phyloP scores from a whole-genome alignment of 35 echinoderm and acorn worm species.

The Amphiura filiformis region DNA sequence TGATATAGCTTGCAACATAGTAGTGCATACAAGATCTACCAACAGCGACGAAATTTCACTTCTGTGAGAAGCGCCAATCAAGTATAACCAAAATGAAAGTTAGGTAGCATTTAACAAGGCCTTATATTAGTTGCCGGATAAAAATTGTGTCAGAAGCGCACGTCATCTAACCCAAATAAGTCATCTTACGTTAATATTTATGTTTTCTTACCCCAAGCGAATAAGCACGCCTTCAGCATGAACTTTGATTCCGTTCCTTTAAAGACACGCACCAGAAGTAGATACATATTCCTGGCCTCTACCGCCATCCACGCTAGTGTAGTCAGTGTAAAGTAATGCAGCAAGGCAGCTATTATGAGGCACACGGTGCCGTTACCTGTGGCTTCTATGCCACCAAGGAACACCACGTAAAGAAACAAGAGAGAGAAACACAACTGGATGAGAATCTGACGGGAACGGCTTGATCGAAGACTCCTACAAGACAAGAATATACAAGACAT shows the following conservation, averaged over 20 bases:
- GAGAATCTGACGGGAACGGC: slow-evolving; percentile 71
- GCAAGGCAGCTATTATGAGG: slow-evolving; percentile 50
- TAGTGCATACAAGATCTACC: too few relatives aligned
- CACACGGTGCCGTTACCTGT: slow-evolving; percentile 4
- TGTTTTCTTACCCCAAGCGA: slow-evolving; percentile 94
- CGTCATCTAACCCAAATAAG: too few relatives aligned
- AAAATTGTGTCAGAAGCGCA: too few relatives aligned
- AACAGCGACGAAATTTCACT: too few relatives aligned
- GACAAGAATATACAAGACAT: too few relatives aligned
- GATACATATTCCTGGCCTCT: slow-evolving; percentile 89
- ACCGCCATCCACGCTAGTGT: slow-evolving; percentile 90
- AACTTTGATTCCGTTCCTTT: slow-evolving; percentile 57
- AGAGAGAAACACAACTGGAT: slow-evolving; percentile 72
- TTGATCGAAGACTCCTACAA: slow-evolving; percentile 66
- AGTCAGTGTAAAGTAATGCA: slow-evolving; percentile 78
- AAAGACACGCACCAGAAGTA: slow-evolving; percentile 75
- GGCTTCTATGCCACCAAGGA: slow-evolving; percentile 67
- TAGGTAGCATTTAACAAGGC: too few relatives aligned
- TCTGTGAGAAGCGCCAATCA: too few relatives aligned
- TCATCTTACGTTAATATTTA: too few relatives aligned
- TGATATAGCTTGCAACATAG: too few relatives aligned
- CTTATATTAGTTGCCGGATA: too few relatives aligned
- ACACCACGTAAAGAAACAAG: slow-evolving; percentile 69
- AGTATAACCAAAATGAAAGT: too few relatives aligned
- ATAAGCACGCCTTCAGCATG: slow-evolving; percentile 76